Conservation (phyloP, 2,113 vertebrate genomes). For the Ginglymostoma cirratum region DNA sequence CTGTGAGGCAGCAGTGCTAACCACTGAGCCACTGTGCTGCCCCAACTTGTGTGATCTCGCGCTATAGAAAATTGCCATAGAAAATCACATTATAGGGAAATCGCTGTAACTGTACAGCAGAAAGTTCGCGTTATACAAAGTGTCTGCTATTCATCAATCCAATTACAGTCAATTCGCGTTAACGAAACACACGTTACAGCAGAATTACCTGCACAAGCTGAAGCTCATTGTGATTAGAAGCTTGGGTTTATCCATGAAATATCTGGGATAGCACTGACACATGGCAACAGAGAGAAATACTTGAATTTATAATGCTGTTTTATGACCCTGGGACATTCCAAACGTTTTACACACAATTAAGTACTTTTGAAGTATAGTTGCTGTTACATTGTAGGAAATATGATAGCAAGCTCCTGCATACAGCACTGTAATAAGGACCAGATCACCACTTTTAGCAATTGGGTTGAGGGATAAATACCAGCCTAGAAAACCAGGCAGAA, state of each 20-base stretch:
- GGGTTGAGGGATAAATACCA: background rate
- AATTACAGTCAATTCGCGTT: too few relatives aligned
- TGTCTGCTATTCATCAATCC: too few relatives aligned
- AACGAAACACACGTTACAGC: too few relatives aligned
- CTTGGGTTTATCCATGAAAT: background rate
- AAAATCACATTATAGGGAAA: too few relatives aligned
- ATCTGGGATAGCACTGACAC: background rate
- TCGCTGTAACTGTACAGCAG: too few relatives aligned
- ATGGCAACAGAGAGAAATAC: background rate
- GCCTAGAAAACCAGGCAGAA: background rate
- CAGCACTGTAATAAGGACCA: background rate
- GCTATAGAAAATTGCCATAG: too few relatives aligned
- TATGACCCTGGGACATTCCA: background rate
- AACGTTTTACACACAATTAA: background rate
- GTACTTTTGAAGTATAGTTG: too few relatives aligned
- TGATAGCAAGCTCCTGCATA: background rate
- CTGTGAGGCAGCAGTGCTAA: too few relatives aligned
- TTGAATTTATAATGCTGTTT: background rate
- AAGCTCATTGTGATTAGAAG: background rate
- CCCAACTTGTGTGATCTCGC: too few relatives aligned
- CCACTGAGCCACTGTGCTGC: too few relatives aligned
- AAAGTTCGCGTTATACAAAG: too few relatives aligned
- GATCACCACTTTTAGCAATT: background rate
- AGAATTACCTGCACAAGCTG: background rate
- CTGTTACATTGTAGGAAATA: background rate